Evolutionary conservation across 2,888 invertebrate species (phyloP).

Genomic region (Panopea generosa): DNA sequence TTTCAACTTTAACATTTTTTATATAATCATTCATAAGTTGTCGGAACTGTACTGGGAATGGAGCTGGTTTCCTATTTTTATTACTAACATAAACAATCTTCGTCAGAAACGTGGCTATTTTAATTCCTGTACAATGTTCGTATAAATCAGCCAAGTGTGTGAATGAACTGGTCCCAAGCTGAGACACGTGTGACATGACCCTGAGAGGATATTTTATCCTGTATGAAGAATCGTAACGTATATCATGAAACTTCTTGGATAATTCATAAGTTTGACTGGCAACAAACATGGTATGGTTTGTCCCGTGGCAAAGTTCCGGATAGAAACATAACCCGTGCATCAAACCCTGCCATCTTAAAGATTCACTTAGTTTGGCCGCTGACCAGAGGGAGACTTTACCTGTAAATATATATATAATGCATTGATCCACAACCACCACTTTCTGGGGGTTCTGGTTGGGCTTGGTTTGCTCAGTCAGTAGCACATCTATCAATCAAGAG

Average conservation of each 20-base stretch:
- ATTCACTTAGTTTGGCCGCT: conserved; percentile 42
- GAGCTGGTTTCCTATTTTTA: conserved; percentile 18
- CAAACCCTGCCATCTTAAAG: conserved; percentile 42
- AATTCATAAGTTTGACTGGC: conserved; percentile 20
- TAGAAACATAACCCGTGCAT: conserved; percentile 32
- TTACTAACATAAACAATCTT: conserved; percentile 24
- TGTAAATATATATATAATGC: conserved; percentile 29
- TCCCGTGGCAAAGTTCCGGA: conserved; percentile 24
- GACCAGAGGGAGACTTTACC: conserved; percentile 52
- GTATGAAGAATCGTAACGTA: conserved; percentile 26
- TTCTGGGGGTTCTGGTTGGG: too few species aligned
- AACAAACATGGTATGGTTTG: conserved; percentile 34
- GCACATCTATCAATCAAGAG: too few species aligned
- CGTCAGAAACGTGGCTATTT: neutral
- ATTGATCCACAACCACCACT: too few species aligned
- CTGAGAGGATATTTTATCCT: conserved; percentile 19
- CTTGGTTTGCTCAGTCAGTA: too few species aligned
- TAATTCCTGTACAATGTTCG: neutral
- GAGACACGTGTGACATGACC: neutral
- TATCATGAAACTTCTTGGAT: conserved; percentile 13
- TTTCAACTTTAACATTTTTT: too few species aligned
- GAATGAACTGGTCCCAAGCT: conserved; percentile 16
- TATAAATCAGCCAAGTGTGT: neutral
- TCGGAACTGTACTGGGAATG: conserved; percentile 14
- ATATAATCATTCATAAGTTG: too few species aligned